These are phyloP conservation scores for Hypomecis atomaria DNA, from an alignment of 2,888 invertebrate genomes.

Conservation along the genomic window DNA sequence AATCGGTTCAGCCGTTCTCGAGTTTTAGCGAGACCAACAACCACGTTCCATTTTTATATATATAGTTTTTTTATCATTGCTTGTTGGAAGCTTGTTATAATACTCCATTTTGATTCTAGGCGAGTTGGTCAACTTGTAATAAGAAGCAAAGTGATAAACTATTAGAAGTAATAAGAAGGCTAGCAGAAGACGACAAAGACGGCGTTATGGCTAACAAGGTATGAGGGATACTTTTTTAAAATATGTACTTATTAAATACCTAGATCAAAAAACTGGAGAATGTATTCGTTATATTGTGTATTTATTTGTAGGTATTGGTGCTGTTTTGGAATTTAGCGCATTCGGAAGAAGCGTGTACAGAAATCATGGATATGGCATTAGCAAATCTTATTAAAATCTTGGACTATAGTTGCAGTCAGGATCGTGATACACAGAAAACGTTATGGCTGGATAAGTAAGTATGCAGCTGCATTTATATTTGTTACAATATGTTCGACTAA, in stretches of 20 bases:
- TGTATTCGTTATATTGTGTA: background rate
- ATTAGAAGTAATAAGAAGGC: constrained; percentile 95
- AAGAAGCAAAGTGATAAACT: constrained; percentile 98
- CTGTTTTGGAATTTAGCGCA: constrained; percentile 98
- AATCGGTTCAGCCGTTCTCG: too few species aligned
- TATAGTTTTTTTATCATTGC: too few species aligned
- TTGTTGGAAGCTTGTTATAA: background rate
- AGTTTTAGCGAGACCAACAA: too few species aligned
- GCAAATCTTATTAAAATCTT: constrained; percentile 98
- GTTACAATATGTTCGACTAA: background rate
- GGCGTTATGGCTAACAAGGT: constrained; percentile 99
- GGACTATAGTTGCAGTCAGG: constrained; percentile 98
- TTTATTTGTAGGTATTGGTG: constrained; percentile 88
- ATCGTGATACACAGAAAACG: constrained; percentile 97
- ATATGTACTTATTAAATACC: too few species aligned
- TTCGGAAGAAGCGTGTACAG: constrained; percentile 97
- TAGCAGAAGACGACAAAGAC: constrained; percentile 99
- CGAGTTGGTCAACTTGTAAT: constrained; percentile 97
- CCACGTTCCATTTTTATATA: too few species aligned
- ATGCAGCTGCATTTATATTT: background rate
- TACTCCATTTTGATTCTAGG: constrained; percentile 65
- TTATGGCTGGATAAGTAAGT: constrained; percentile 94
- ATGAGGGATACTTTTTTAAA: constrained; percentile 26
- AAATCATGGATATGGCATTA: constrained; percentile 98
- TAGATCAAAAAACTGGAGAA: background rate